A percentile compares a stretch with the other conserved stretches of the same genome.
Evolutionary conservation across 2,797 vertebrate genomes (phyloP).

Genomic region (Semotilus atromaculatus): DNA sequence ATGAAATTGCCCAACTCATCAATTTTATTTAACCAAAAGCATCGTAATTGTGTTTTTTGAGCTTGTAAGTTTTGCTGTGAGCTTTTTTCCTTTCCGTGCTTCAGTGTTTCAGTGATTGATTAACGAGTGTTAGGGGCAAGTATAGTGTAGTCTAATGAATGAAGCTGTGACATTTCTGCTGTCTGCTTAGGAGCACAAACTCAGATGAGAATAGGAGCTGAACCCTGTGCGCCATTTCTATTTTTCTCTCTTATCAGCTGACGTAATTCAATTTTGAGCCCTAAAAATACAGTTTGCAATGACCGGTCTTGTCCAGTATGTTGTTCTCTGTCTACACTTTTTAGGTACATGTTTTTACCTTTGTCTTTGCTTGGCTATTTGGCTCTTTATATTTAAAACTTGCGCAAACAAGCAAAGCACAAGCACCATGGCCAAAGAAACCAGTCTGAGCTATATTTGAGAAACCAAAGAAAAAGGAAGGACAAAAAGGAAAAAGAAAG

Average conservation of each 20-base stretch:
- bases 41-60: neutral
- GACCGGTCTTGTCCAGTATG: neutral
- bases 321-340: neutral
- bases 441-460: constrained; percentile 44
- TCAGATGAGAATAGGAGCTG: neutral
- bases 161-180: constrained; percentile 44
- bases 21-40: neutral
- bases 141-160: constrained; percentile 35
- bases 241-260: neutral
- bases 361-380: constrained; percentile 23
- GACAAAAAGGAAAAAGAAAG: constrained; percentile 26
- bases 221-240: neutral
- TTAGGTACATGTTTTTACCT: constrained; percentile 19
- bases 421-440: constrained; percentile 7
- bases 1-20: neutral
- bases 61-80: neutral
- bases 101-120: constrained; percentile 29
- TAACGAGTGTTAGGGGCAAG: constrained; percentile 41
- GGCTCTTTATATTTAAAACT: constrained; percentile 36
- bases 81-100: neutral
- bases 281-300: constrained; percentile 17
- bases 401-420: constrained; percentile 14
- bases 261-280: neutral
- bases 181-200: constrained; percentile 10
- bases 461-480: constrained; percentile 11